Base-by-base conservation (phyloP, 2,113 vertebrate genomes). In the Morone saxatilis region DNA sequence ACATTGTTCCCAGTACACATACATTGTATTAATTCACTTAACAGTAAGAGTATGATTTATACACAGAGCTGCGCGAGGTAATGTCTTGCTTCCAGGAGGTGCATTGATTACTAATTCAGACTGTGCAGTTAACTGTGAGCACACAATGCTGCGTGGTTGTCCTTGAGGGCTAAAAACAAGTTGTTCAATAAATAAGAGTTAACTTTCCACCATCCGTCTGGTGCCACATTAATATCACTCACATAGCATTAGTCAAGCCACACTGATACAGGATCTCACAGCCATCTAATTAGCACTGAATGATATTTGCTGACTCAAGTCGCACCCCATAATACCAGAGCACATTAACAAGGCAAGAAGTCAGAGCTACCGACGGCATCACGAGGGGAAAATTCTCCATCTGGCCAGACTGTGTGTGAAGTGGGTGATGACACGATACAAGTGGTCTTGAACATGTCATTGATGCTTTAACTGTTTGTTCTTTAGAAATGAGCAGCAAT, bases 241-340 rank as follows among this genome's bases (percentile, higher is more conserved):
- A 78, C 70, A 65, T 8, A 19, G 51, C 11, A 60, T 89, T 62
- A 80, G 78, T 81, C 66, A 68, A 65, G 56, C 31, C 16, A 72
- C 76, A 56, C 61, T 38, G 48, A 86, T 14, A 63, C 69, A 79
- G 56, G 73, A 84, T 71, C 57, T 48, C 67, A 65, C 76, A 67
- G 87, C 10, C 56, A 83, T 73, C 76, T 70, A 76, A 88, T 89
- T 86, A 90, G 38, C 84, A 47, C 89, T 19, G 47, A 71, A 74
- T 86, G 43, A 36, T 80, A 68, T 76, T 43, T 70, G 78, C 76
- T 81, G 80, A 89, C 68, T 66, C 71, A 76, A 31, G 56, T 60
- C 38, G 0, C 83, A 54, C 61, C 9, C 4, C 40, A 16, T 77
- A 70, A 81, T 68, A 59, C 31, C 56, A 47, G 4, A 47, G 50